Evolutionary conservation across 2,888 invertebrate genomes (phyloP), one percentile per base, ranked within the genome.

Genomic region (Eilema caniola): DNA sequence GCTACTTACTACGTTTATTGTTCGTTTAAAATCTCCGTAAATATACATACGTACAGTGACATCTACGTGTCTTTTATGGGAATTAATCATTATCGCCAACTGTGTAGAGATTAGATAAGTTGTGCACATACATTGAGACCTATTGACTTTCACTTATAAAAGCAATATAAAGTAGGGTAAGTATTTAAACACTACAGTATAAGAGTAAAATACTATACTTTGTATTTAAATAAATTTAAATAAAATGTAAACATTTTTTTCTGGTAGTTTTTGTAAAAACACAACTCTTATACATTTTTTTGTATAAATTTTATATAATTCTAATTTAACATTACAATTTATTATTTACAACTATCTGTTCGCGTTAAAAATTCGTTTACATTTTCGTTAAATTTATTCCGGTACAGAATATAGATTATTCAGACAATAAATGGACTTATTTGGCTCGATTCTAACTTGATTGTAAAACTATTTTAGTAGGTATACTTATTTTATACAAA

Each of bases 11-110:
- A 91, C 83, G 62, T 76, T 72, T 80, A 83, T 91, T 92, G 92
- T 92, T 93, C 90, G 86, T 88, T 77, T 87, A 88, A 85, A 90
- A 90, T 91, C 90, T 89, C 87, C 82, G 85, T 87, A 87, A 88
- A 89, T 88, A 87, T 89, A 89, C 85, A 89, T 82, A 88, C 84
- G 83, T 86, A 86, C 85, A 84, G 75, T 76, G 77, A 80, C 76
- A 80, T 75, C 82, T 79, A 79, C 67, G 77, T 80, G 78, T 79
- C 77, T 65, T 77, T 68, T 74, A 75, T 69, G 69, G 31, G 71
- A 65, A 64, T 70, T 57, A 62, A 66, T 79, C 41, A 80, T 75
- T 67, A 78, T 77, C 77, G 66, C 74, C 69, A 74, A 74, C 74
- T 71, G 71, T 74, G 76, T 76, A 60, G 73, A 74, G 74, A 78